Evolutionary conservation across 2,888 invertebrate genomes (phyloP).

Genomic region (Orthosia gothica): DNA sequence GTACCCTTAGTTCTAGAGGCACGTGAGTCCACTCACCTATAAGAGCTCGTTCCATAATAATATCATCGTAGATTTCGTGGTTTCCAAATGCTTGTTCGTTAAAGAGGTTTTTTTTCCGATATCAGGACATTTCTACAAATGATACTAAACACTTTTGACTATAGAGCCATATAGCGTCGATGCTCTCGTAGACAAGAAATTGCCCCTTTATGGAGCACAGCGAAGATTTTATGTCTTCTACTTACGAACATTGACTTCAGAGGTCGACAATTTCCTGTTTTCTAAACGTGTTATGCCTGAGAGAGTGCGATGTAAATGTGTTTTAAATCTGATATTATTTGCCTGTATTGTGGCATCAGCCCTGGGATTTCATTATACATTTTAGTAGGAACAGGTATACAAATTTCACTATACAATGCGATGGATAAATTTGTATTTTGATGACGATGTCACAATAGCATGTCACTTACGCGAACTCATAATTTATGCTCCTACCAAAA

Average conservation of each 20-base stretch:
- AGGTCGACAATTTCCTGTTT: constrained; percentile 81
- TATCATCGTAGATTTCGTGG: too few species aligned
- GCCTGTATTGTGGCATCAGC: constrained; percentile 13
- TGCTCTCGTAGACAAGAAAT: constrained; percentile 85
- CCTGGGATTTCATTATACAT: not conserved
- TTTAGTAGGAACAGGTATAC: too few species aligned
- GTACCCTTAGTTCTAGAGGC: constrained; percentile 30
- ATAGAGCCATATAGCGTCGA: constrained; percentile 79
- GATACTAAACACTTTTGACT: constrained; percentile 81
- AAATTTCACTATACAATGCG: too few species aligned
- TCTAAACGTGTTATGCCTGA: constrained; percentile 75
- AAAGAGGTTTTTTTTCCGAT: constrained; percentile 53
- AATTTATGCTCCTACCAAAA: too few species aligned
- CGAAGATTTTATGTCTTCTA: constrained; percentile 85
- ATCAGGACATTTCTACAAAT: constrained; percentile 66
- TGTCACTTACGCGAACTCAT: too few species aligned
- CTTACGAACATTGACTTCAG: constrained; percentile 86
- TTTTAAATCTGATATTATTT: constrained; percentile 52
- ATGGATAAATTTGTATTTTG: too few species aligned
- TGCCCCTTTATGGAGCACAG: constrained; percentile 85
- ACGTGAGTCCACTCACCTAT: constrained; percentile 39
- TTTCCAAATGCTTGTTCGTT: too few species aligned
- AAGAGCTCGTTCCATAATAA: not conserved
- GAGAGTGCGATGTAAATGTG: constrained; percentile 66
- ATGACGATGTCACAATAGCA: too few species aligned